Base-by-base conservation (phyloP, 2,888 invertebrate species). In the Aspidiotus rigidus region DNA sequence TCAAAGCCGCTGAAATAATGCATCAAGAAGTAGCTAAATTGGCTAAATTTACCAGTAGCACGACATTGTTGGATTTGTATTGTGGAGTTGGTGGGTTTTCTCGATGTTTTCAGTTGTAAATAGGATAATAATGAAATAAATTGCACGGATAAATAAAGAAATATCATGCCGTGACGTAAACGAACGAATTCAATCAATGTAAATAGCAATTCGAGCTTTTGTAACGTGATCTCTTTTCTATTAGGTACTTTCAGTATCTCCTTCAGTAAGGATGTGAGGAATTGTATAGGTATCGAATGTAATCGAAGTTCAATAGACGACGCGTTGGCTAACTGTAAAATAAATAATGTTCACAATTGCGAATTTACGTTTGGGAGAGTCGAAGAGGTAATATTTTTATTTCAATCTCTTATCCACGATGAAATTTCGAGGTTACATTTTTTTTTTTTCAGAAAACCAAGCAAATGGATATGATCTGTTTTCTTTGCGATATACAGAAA, bases 11-110 rank as follows among this genome's bases (percentile, higher is more conserved):
- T 0, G 85, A 87, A 76, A 83, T 93, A 11, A 79, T 99, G 15
- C 99, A 96, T 77, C 81, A 85, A 72, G 83, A 86, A 49, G 89
- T 93, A 0, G 88, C 89, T 13, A 87, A 92, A 40, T 78, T 93
- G 76, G 88, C 88, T 39, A 77, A 81, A 54, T 82, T 86, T 13
- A 77, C 77, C 13, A 77, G 79, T 11, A 81, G 86, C 15, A 85
- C 88, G 0, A 86, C 89, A 0, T 80, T 99, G 2, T 80, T 99
- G 16, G 99, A 99, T 78, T 87, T 99, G 69, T 99, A 98, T 77
- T 99, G 98, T 77, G 99, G 99, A 6, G 97, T 96, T 0, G 99
- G 99, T 73, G 79, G 60, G 44, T 41, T 62, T 2, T 13, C 13
- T 42, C n/a, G n/a, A 39, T 13, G 1, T 56, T 17, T 7, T 66